Percentiles rank a stretch among this genome's conserved stretches.
Conservation (phyloP, 2,113 vertebrate genomes). For the Arothron firmamentum region DNA sequence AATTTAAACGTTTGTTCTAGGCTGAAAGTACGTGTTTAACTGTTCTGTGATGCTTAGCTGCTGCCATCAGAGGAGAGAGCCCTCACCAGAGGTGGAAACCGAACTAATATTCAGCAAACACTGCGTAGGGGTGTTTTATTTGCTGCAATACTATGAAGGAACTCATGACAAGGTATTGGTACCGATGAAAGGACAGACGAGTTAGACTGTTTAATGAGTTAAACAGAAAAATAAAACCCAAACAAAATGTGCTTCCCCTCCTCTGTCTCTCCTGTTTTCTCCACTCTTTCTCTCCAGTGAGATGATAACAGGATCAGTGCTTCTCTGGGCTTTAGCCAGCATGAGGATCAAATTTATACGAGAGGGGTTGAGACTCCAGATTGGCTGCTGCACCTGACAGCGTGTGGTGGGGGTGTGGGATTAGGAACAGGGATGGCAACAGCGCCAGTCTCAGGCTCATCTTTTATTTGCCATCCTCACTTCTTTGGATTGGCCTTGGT, state of each 20-base stretch:
- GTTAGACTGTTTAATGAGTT: not conserved
- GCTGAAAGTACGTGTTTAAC: not conserved
- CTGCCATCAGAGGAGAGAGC: too few species aligned
- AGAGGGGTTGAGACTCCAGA: slow-evolving; percentile 59
- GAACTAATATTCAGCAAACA: too few species aligned
- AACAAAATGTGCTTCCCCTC: slow-evolving; percentile 9
- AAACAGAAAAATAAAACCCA: not conserved
- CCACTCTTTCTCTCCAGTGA: slow-evolving; percentile 43
- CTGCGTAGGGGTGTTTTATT: slow-evolving; percentile 1
- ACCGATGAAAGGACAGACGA: slow-evolving; percentile 15
- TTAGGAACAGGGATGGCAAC: slow-evolving; percentile 51
- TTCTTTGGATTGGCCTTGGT: slow-evolving; percentile 48
- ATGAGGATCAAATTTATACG: slow-evolving; percentile 63
- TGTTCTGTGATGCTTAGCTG: too few species aligned
- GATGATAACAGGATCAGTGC: slow-evolving; percentile 68
- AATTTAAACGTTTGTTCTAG: not conserved
- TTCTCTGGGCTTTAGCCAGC: slow-evolving; percentile 55
- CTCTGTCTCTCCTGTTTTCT: slow-evolving; percentile 15
- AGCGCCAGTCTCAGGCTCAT: slow-evolving; percentile 53
- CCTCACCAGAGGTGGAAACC: too few species aligned
- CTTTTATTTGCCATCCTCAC: slow-evolving; percentile 12
- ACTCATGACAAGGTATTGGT: not conserved
- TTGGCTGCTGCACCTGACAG: slow-evolving; percentile 57
- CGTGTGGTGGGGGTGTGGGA: slow-evolving; percentile 28
- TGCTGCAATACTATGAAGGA: slow-evolving; percentile 19